Evolutionary conservation across 2,113 vertebrate species (phyloP).

Genomic region (Zosterops borbonicus): DNA sequence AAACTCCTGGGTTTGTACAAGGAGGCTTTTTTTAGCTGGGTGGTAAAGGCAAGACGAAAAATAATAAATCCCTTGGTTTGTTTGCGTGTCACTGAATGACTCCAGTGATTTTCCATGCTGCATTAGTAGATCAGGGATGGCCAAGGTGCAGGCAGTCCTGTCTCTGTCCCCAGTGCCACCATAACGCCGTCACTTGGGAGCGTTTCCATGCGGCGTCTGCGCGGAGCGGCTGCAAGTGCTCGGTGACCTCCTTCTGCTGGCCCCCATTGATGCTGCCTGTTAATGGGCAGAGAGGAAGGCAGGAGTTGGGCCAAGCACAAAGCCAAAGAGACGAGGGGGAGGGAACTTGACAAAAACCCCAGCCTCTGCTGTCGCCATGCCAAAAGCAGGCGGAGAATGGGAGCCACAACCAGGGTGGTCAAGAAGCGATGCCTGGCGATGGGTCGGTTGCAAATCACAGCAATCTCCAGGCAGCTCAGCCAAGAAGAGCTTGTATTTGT

Average conservation of each 20-base stretch:
- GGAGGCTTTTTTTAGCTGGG: background rate
- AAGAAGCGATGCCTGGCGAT: background rate
- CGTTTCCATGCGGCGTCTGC: background rate
- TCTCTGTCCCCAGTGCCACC: background rate
- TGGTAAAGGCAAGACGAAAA: background rate
- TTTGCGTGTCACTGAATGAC: constrained; percentile 2
- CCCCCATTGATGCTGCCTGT: background rate
- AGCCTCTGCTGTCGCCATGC: background rate
- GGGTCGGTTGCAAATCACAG: constrained; percentile 14
- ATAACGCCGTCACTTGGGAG: fast-evolving
- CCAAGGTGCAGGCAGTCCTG: background rate
- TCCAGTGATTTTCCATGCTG: constrained; percentile 7
- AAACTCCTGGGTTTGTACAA: background rate
- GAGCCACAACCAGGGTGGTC: constrained; percentile 32
- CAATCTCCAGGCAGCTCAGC: background rate
- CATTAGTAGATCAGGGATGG: background rate
- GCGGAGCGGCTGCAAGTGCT: background rate
- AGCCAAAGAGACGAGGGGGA: background rate
- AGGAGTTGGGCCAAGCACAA: constrained; percentile 43
- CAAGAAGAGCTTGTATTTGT: constrained; percentile 29
- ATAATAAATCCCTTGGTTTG: constrained; percentile 10
- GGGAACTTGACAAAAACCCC: background rate
- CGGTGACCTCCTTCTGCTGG: constrained; percentile 23
- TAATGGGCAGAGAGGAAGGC: constrained; percentile 9
- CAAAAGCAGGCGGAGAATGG: background rate